Evolutionary conservation across 2,888 invertebrate species (phyloP).

Genomic region (Eupithecia dodoneata): DNA sequence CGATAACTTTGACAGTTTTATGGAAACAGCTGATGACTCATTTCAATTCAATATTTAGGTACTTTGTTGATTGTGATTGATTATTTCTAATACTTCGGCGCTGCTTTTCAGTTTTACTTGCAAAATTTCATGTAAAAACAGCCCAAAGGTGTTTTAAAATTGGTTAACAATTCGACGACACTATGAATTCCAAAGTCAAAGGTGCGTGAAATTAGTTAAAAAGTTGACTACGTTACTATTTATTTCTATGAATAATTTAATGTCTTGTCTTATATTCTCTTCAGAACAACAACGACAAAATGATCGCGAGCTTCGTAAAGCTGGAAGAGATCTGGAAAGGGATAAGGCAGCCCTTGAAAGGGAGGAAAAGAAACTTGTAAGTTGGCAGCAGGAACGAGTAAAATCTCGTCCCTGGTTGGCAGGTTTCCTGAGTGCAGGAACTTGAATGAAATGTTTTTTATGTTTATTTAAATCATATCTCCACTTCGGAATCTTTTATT

Average conservation of each 20-base stretch:
- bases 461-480: neutral
- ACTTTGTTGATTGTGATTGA: too few species aligned
- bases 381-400: slow-evolving; percentile 32
- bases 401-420: too few species aligned
- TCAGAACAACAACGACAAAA: slow-evolving; percentile 93
- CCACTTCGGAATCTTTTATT: neutral
- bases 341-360: slow-evolving; percentile 92
- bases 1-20: neutral
- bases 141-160: neutral
- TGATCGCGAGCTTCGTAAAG: slow-evolving; percentile 91
- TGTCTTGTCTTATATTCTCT: slow-evolving; percentile 40
- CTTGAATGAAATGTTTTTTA: neutral
- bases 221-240: neutral
- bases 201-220: neutral
- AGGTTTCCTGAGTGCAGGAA: too few species aligned
- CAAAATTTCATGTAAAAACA: neutral
- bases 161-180: neutral
- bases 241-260: neutral
- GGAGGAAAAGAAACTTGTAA: slow-evolving; percentile 95
- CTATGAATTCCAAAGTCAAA: neutral
- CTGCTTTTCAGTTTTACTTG: neutral
- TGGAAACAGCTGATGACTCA: neutral
- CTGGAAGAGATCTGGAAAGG: slow-evolving; percentile 92
- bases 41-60: neutral
- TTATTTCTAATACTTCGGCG: neutral